Evolutionary conservation across 2,113 vertebrate genomes (phyloP).

Genomic region (Pseudorectes ferrugineus): DNA sequence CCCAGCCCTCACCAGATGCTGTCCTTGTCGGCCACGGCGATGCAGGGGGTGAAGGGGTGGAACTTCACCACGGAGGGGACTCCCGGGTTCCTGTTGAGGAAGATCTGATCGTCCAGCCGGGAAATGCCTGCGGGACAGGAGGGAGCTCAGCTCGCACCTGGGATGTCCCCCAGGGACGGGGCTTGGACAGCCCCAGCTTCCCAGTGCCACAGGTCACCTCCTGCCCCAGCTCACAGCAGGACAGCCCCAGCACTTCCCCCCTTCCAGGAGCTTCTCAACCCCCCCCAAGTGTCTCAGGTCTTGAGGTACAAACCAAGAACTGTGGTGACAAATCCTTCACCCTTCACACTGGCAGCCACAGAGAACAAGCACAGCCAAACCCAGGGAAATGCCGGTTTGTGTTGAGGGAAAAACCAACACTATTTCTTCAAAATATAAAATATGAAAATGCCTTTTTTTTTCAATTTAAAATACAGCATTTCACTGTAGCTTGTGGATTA

Average conservation of each 20-base stretch:
- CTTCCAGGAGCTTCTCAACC: background rate
- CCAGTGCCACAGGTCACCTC: rapidly evolving
- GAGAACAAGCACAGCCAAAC: background rate
- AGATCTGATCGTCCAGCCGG: conserved; percentile 95
- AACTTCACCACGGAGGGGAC: conserved; percentile 97
- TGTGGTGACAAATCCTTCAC: background rate
- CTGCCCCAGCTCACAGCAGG: background rate
- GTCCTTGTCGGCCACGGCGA: conserved; percentile 95
- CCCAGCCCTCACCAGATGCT: conserved; percentile 75
- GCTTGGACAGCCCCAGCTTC: background rate
- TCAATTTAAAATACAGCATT: background rate
- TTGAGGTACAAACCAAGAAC: background rate
- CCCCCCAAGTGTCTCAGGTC: rapidly evolving
- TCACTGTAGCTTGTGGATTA: background rate
- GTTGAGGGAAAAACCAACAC: background rate
- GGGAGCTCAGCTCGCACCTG: background rate
- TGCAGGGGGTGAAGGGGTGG: conserved; percentile 94
- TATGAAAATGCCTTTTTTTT: rapidly evolving
- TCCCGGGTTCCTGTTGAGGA: conserved; percentile 95
- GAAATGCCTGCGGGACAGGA: conserved; percentile 78
- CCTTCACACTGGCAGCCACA: background rate
- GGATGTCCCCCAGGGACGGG: rapidly evolving
- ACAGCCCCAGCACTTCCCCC: background rate
- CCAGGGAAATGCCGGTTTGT: background rate
- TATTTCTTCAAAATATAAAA: background rate